These are phyloP conservation scores for Sepioteuthis lessoniana DNA, from an alignment of 2,888 invertebrate genomes.

Conservation along the genomic window DNA sequence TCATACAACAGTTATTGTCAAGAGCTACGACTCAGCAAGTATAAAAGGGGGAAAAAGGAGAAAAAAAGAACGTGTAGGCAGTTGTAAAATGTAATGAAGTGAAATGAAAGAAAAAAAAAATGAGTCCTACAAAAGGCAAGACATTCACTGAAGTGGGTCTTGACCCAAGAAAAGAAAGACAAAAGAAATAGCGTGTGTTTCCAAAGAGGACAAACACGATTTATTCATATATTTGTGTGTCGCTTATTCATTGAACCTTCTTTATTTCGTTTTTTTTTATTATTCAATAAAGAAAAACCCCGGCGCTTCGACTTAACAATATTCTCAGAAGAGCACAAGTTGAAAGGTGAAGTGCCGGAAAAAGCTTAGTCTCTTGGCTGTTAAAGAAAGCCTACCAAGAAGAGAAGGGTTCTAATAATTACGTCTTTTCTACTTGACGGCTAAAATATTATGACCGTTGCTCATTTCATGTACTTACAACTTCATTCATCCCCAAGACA, in stretches of 20 bases:
- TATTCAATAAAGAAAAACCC: background rate
- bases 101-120: background rate
- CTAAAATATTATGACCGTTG: background rate
- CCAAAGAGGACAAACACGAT: background rate
- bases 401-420: background rate
- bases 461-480: background rate
- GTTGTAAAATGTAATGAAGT: background rate
- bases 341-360: background rate
- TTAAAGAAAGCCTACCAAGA: background rate
- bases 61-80: background rate
- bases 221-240: background rate
- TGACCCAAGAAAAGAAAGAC: background rate
- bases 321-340: background rate
- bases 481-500: background rate
- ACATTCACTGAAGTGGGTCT: background rate
- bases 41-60: background rate
- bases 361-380: background rate
- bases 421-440: background rate
- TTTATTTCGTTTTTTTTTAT: background rate
- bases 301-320: background rate
- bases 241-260: background rate
- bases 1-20: background rate
- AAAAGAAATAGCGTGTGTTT: too few species aligned
- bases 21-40: background rate
- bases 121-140: background rate